Evolutionary conservation across 1,140 invertebrate species (phyloP), one percentile per base, ranked within the genome.

Genomic region (Pomacea maculata): DNA sequence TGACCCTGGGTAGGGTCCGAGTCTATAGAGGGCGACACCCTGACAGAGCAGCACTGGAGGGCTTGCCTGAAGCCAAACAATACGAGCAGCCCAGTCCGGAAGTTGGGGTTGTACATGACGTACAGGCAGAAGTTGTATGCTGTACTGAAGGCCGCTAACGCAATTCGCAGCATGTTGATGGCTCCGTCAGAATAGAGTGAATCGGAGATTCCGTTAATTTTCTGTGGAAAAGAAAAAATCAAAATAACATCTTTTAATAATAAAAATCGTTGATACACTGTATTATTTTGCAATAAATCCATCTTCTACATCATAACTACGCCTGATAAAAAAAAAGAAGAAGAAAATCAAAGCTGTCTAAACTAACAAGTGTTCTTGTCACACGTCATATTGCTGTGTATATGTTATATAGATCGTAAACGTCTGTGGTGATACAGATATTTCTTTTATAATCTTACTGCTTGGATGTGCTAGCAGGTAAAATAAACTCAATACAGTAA

Each of bases 51-150:
- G 71, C 71, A 45, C 34, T 29, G 17, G 19, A 19, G 9, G 71
- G 71, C 9, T 11, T 25, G 61, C n/a, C 21, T 12, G 54, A 74
- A 80, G 14, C 45, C 61, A 17, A 84, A 73, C 9, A 83, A 70
- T 11, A 54, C 15, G 67, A 70, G 29, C 7, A 84, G 81, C 2
- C 79, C 86, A 8, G 67, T 21, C 25, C 84, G 80, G 70, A 85
- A 87, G 78, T 82, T 82, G 15, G 65, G 63, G 63, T 86, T 86
- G 75, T 85, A 87, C 25, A 82, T 75, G 54, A 83, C 78, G 75
- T 87, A 85, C 29, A 87, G 61, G 72, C 81, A 25, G 64, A 85
- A 84, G 71, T 87, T 87, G 80, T 87, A 86, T 17, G 78, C 80
- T 0, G 82, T 84, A 57, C 86, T 87, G 82, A 87, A 85, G 9